A percentile compares a stretch with the other conserved stretches of the same genome.
These are phyloP conservation scores for Lasioglossum baleicum DNA, from an alignment of 1,140 invertebrate genomes.

Conservation along the genomic window DNA sequence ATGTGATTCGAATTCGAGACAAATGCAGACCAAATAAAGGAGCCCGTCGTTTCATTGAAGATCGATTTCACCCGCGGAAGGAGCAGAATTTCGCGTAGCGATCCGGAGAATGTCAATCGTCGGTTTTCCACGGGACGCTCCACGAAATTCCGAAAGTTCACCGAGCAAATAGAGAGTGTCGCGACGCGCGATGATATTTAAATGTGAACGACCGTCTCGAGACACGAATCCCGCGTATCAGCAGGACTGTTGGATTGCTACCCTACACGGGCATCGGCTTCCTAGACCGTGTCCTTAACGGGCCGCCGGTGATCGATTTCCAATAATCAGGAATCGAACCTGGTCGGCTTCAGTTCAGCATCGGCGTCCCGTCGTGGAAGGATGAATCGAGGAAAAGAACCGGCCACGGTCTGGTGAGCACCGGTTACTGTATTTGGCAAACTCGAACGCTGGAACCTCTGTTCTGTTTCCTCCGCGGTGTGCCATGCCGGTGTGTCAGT, in stretches of 20 bases:
- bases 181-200: constrained; percentile 62
- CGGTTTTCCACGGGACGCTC: background rate
- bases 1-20: no score
- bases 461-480: background rate
- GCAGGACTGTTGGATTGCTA: constrained; percentile 28
- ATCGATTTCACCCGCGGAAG: no score
- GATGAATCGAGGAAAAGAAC: constrained; percentile 47
- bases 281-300: constrained; percentile 54
- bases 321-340: constrained; percentile 66
- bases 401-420: constrained; percentile 46
- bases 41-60: no score
- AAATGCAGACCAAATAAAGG: no score
- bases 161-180: background rate
- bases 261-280: constrained; percentile 35
- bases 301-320: constrained; percentile 64
- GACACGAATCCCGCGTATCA: constrained; percentile 34
- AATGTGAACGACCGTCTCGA: constrained; percentile 63
- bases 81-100: background rate
- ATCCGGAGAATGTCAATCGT: constrained; percentile 17
- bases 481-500: constrained; percentile 2
- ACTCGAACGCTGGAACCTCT: constrained; percentile 13
- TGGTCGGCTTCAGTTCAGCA: constrained; percentile 4
- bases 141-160: constrained; percentile 31
- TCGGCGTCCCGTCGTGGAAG: constrained; percentile 23
- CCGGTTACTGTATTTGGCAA: constrained; percentile 43